A percentile compares a stretch with the other conserved stretches of the same genome.
Conservation (phyloP, 2,113 vertebrate genomes). For the Mystacornis crossleyi region DNA sequence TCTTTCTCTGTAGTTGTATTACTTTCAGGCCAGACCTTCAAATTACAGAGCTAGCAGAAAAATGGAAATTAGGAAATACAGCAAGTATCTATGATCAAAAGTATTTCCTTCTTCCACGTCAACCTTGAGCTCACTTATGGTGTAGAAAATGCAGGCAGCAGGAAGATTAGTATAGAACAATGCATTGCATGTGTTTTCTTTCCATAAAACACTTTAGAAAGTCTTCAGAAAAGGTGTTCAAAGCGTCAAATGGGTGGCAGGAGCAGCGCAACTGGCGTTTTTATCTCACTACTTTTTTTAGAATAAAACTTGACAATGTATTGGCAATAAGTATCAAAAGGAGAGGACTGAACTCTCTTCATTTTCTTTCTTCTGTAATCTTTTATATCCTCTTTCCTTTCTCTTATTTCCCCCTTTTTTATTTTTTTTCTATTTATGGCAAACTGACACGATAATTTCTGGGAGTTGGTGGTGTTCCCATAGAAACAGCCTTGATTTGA, state of each 20-base stretch:
- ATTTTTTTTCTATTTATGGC: constrained; percentile 56
- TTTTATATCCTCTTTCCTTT: not conserved
- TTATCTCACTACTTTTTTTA: not conserved
- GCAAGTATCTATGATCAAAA: not conserved
- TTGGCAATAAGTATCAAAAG: not conserved
- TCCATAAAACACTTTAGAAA: not conserved
- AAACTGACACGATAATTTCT: constrained; percentile 68
- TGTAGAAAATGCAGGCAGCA: not conserved
- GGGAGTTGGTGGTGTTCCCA: constrained; percentile 73
- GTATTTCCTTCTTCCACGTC: not conserved
- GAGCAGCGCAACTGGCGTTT: not conserved
- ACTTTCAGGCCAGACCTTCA: not conserved
- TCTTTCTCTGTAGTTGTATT: not conserved
- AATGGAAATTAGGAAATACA: not conserved
- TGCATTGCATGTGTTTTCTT: not conserved
- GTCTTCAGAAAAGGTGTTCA: not conserved
- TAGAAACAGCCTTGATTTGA: constrained; percentile 77
- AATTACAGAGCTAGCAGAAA: not conserved
- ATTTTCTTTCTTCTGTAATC: not conserved
- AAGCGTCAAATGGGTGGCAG: not conserved
- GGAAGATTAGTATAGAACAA: not conserved
- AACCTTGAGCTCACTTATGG: not conserved
- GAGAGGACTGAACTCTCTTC: not conserved
- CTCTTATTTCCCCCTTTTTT: not conserved
- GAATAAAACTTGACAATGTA: not conserved